Base-by-base conservation (phyloP, 2,797 vertebrate species). In the Xenops minutus region DNA sequence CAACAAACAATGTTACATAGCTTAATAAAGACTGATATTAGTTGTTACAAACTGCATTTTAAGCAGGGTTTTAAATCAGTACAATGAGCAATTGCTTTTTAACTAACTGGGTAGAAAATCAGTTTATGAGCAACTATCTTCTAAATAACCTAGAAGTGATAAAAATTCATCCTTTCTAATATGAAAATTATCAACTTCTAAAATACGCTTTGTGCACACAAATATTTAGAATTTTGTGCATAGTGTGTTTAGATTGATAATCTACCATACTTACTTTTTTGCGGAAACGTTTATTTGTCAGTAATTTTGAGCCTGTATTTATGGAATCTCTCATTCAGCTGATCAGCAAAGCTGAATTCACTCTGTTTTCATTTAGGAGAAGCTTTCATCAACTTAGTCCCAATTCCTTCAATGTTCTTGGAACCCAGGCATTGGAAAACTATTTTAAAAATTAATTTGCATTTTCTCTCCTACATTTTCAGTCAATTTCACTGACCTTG, bases 111-210 rank as follows among this genome's bases (percentile, higher is more conserved):
- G 93, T 93, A 93, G 79, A 96, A 96, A 97, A 93, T 95, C 46
- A 76, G 56, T 96, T 95, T 96, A 95, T 94, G 76, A 96, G 24
- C 39, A 95, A 76, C 78, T 91, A 80, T 96, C 96, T 97, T 96
- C 86, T 97, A 84, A 97, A 94, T 96, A 97, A 92, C 54, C 56
- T 64, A 94, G 91, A 96, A 97, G 81, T 79, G 74, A 89, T 95
- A 72, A 86, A 92, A 96, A 95, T 95, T 95, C 97, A 94, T 97
- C 36, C 27, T 91, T 95, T 68, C 91, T 95, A 89, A 92, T 90
- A 80, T 41, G 51, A 96, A 96, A 95, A 96, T 85, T 69, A 89
- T 87, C 66, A 91, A 55, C 27, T 56, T 61, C 30, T 58, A 27
- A 88, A 93, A 75, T 4, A 17, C 16, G 3, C n/a, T 81, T 89